Percentiles rank a stretch among this genome's conserved stretches.
Conservation (phyloP, 2,113 vertebrate genomes). For the Paracanthobrama guichenoti region DNA sequence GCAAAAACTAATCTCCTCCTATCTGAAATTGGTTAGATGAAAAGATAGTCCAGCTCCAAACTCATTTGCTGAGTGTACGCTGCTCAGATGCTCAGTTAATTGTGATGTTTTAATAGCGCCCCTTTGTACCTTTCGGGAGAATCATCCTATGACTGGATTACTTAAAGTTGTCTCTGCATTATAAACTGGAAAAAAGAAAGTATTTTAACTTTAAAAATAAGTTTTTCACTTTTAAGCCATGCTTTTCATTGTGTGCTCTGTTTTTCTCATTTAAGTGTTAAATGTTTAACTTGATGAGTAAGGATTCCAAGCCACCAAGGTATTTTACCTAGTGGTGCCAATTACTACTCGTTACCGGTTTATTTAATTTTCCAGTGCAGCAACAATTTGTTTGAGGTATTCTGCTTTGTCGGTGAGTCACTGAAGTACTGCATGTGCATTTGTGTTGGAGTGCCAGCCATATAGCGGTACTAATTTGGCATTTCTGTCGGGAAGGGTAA, state of each 20-base stretch:
- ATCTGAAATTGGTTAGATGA: not conserved
- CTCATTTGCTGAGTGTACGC: not conserved
- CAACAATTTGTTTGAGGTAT: conserved; percentile 15
- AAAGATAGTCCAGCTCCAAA: not conserved
- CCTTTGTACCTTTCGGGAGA: not conserved
- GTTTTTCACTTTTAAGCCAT: not conserved
- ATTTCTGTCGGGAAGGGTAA: conserved; percentile 8
- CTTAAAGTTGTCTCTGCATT: not conserved
- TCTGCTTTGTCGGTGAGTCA: not conserved
- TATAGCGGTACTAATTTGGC: not conserved
- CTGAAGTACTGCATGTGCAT: not conserved
- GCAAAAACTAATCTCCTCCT: not conserved
- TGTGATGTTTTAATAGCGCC: not conserved
- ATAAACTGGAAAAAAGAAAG: not conserved
- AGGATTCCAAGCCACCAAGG: not conserved
- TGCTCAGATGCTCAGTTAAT: not conserved
- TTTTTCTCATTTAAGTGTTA: conserved; percentile 17
- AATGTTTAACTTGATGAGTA: conserved; percentile 31
- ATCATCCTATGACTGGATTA: not conserved
- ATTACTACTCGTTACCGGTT: conserved; percentile 10
- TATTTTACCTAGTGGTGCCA: not conserved
- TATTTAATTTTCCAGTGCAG: conserved; percentile 3
- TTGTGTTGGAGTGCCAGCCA: conserved; percentile 30
- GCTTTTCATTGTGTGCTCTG: conserved; percentile 10
- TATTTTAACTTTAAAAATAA: not conserved